Evolutionary conservation across 2,113 vertebrate species (phyloP).

Genomic region (Hypocryptadius cinnamomeus): DNA sequence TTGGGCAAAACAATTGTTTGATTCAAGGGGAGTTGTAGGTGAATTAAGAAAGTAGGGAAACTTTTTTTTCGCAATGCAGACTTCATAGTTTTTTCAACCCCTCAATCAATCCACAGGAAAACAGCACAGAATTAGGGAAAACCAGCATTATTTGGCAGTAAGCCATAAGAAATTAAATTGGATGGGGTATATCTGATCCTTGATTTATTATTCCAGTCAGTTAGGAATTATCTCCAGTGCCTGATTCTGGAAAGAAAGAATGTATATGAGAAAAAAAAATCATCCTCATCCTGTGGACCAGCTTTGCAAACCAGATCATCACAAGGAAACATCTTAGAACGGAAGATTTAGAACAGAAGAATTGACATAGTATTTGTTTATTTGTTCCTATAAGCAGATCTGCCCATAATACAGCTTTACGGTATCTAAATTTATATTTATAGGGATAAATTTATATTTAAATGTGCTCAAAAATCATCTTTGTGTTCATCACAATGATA

Average conservation of each 20-base stretch:
- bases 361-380: not conserved
- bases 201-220: not conserved
- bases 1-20: not conserved
- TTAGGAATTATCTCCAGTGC: not conserved
- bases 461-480: not conserved
- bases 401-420: not conserved
- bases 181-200: not conserved
- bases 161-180: not conserved
- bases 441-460: not conserved
- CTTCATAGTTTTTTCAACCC: not conserved
- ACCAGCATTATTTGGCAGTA: not conserved
- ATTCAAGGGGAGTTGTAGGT: not conserved
- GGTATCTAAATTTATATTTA: not conserved
- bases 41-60: not conserved
- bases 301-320: not conserved
- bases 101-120: not conserved
- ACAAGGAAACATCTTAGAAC: fast-evolving
- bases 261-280: not conserved
- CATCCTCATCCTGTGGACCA: not conserved
- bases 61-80: not conserved
- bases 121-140: not conserved
- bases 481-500: not conserved
- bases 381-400: not conserved
- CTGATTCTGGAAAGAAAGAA: not conserved
- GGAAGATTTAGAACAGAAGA: not conserved